These are phyloP conservation scores for Bovichtus diacanthus DNA, from an alignment of 2,797 vertebrate genomes.

Conservation along the genomic window DNA sequence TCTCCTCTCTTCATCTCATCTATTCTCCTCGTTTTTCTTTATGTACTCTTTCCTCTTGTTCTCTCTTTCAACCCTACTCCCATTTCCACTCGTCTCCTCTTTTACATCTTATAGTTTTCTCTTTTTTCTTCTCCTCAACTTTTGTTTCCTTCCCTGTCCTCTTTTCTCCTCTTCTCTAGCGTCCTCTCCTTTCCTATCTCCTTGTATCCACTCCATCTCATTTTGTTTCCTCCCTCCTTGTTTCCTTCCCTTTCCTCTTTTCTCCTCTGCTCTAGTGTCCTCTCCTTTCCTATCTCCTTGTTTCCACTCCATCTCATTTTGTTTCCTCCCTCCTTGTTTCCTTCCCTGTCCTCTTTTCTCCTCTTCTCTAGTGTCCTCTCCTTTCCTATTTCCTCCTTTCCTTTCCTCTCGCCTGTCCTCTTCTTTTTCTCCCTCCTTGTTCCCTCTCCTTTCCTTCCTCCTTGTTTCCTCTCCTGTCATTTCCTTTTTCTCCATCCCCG, in stretches of 20 bases:
- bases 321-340: not conserved
- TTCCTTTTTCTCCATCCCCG: too few species aligned
- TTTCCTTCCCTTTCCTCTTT: not conserved
- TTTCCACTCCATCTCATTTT: not conserved
- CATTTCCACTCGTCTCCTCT: not conserved
- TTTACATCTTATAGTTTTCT: not conserved
- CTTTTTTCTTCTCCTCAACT: not conserved
- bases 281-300: not conserved
- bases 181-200: not conserved
- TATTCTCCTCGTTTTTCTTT: not conserved
- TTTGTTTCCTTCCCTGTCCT: not conserved
- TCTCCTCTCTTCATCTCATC: not conserved
- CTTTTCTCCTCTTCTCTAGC: fast-evolving
- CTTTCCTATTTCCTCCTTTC: not conserved
- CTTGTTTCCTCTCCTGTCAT: not conserved
- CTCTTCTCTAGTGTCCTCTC: not conserved
- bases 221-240: fast-evolving
- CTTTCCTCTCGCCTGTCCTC: not conserved
- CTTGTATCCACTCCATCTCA: not conserved
- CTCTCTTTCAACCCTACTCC: not conserved
- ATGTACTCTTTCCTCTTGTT: not conserved
- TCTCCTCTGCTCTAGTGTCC: fast-evolving
- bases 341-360: not conserved
- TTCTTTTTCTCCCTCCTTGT: not conserved
- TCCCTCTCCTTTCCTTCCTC: fast-evolving